Evolutionary conservation across 2,888 invertebrate genomes (phyloP).

Genomic region (Neoitamus cyanurus): DNA sequence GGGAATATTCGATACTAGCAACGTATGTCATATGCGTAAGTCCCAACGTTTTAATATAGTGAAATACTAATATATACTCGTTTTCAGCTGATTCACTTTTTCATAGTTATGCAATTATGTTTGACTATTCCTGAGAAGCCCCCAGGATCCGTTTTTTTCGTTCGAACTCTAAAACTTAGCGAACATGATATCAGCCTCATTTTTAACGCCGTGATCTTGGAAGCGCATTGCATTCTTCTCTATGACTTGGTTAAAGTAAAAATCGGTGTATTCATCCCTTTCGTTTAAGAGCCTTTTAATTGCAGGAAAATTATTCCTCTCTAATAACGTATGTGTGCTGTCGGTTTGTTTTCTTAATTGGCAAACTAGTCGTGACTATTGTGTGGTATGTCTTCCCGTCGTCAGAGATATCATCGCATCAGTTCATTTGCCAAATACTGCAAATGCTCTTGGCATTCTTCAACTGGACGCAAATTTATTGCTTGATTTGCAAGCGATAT

Average conservation of each 20-base stretch:
- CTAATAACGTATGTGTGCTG: not conserved
- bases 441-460: not conserved
- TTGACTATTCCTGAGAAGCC: not conserved
- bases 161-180: not conserved
- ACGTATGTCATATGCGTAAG: not conserved
- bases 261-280: not conserved
- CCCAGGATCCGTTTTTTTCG: not conserved
- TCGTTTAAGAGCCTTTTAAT: not conserved
- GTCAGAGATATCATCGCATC: not conserved
- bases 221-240: not conserved
- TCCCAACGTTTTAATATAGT: not conserved
- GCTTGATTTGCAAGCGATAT: constrained; percentile 3
- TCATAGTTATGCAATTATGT: not conserved
- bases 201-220: not conserved
- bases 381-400: not conserved
- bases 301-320: not conserved
- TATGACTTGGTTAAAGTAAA: constrained; percentile 20
- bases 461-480: not conserved
- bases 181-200: not conserved
- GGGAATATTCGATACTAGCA: not conserved
- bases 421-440: not conserved
- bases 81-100: not conserved
- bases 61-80: not conserved
- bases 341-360: not conserved
- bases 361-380: not conserved